Base-by-base conservation (phyloP, 2,888 invertebrate species). In the Volucella inflata region DNA sequence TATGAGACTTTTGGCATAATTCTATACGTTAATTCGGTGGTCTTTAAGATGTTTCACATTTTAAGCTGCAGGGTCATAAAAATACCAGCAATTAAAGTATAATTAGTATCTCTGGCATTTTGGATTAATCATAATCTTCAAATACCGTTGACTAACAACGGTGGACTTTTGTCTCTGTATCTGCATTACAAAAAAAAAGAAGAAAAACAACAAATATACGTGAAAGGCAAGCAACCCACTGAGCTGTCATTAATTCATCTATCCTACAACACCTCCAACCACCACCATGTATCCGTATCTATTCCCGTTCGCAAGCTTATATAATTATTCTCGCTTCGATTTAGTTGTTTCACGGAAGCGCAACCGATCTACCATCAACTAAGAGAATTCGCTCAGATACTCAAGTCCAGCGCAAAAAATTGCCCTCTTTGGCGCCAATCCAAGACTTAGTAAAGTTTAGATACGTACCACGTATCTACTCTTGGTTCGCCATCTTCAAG, bases 321-420 rank as follows among this genome's bases (percentile, higher is more conserved):
- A 57, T 44, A 84, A 79, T 84, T 79, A 84, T 84, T 84, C 83
- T 84, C 75, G 59, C 65, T 84, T 84, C 83, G 83, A 84, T 84
- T 84, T 84, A 84, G 83, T 84, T 79, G 64, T 65, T 51, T 64
- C 83, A 84, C 83, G 75, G 83, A 84, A 84, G 74, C 83, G 64
- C 36, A 74, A 53, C 64, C 74, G 16, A 48, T 55, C 75, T 68
- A 40, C 62, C 55, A 30, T 30, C 30, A 30, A 6, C 55, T n/a
- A 65, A 55, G 50, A 59, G 48, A 51, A 53, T 68, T 44, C 62
- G 62, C 68, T 44, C 8, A 55, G 48, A 46, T 46, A 57, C 30
- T 30, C 30, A 21, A 70, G 68, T 70, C 51, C 65, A 76, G 44
- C 21, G 40, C 16, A 40, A 53, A 64, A 59, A 44, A 14, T 12